phyloP scores from a whole-genome alignment of 2,888 invertebrate genomes.

The Heteromurus nitidus region DNA sequence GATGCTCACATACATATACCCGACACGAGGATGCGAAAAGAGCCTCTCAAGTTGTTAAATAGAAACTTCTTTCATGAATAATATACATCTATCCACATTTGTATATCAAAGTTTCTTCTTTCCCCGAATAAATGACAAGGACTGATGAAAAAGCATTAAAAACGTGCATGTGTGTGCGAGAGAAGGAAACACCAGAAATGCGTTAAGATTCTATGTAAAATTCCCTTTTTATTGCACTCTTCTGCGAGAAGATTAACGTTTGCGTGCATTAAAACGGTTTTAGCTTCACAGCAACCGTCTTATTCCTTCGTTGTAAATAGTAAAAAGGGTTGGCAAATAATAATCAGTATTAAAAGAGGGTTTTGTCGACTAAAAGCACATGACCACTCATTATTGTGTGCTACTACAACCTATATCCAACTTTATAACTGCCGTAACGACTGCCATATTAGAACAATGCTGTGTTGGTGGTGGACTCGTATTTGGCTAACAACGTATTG shows the following conservation, averaged over 20 bases:
- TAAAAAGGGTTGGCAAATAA: slow-evolving; percentile 4
- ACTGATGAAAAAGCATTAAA: slow-evolving; percentile 1
- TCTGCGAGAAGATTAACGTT: background rate
- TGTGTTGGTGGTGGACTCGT: slow-evolving; percentile 28
- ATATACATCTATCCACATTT: no score
- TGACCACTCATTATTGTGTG: slow-evolving; percentile 21
- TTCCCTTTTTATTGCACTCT: slow-evolving; percentile 26
- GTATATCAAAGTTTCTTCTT: no score
- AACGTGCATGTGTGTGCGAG: background rate
- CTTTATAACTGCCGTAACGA: background rate
- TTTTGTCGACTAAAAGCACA: background rate
- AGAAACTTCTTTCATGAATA: no score
- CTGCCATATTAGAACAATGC: slow-evolving; percentile 5
- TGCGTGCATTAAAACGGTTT: background rate
- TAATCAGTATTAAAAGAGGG: slow-evolving; percentile 3
- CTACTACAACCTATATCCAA: background rate
- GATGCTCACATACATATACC: no score
- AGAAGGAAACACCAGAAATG: slow-evolving; percentile 22
- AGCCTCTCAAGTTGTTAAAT: no score
- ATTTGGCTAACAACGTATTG: no score
- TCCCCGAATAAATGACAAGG: background rate
- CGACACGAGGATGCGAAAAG: no score
- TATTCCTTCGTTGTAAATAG: background rate
- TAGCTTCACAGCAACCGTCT: background rate
- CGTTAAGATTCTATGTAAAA: slow-evolving; percentile 17